These are phyloP conservation scores for Ephialtes manifestator DNA, from an alignment of 2,888 invertebrate species.

Conservation along the genomic window DNA sequence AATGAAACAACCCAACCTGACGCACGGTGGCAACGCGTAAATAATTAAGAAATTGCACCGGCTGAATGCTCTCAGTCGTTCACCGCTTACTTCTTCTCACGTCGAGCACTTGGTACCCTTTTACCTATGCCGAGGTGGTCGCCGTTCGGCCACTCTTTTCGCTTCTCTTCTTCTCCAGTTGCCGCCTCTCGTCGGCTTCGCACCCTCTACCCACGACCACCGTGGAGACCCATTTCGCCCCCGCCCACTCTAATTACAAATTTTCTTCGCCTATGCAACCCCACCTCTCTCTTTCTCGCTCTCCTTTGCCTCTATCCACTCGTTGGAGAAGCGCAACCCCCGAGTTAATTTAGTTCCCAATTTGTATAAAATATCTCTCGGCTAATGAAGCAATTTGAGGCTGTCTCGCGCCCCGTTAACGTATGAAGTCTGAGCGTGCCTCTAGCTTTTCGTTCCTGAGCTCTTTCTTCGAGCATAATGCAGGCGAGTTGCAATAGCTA, in stretches of 20 bases:
- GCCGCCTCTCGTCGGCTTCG: slow-evolving; percentile 46
- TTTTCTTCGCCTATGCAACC: slow-evolving; percentile 68
- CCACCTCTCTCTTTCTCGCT: slow-evolving; percentile 40
- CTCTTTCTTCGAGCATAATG: slow-evolving; percentile 21
- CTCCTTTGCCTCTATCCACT: slow-evolving; percentile 40
- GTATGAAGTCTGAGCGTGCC: slow-evolving; percentile 80
- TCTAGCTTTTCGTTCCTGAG: slow-evolving; percentile 65
- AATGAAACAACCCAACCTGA: slow-evolving; percentile 70
- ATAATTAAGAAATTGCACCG: slow-evolving; percentile 78
- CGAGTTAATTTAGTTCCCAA: slow-evolving; percentile 84
- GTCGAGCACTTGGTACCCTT: slow-evolving; percentile 30
- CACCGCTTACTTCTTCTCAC: slow-evolving; percentile 31
- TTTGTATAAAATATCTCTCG: slow-evolving; percentile 85
- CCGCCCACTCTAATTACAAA: slow-evolving; percentile 70
- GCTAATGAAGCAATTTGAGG: slow-evolving; percentile 86
- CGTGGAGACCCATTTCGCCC: slow-evolving; percentile 63
- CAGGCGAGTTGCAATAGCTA: slow-evolving; percentile 22
- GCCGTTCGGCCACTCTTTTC: slow-evolving; percentile 30
- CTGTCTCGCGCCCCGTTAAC: slow-evolving; percentile 82
- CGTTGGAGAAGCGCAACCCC: slow-evolving; percentile 63
- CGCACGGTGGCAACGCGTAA: slow-evolving; percentile 74
- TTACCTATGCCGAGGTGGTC: slow-evolving; percentile 42
- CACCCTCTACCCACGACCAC: slow-evolving; percentile 62
- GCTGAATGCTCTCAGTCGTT: slow-evolving; percentile 34
- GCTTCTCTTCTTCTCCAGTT: slow-evolving; percentile 33